A percentile compares a stretch with the other conserved stretches of the same genome.
phyloP scores from a whole-genome alignment of 2,113 vertebrate species.

The Melanerpes formicivorus region DNA sequence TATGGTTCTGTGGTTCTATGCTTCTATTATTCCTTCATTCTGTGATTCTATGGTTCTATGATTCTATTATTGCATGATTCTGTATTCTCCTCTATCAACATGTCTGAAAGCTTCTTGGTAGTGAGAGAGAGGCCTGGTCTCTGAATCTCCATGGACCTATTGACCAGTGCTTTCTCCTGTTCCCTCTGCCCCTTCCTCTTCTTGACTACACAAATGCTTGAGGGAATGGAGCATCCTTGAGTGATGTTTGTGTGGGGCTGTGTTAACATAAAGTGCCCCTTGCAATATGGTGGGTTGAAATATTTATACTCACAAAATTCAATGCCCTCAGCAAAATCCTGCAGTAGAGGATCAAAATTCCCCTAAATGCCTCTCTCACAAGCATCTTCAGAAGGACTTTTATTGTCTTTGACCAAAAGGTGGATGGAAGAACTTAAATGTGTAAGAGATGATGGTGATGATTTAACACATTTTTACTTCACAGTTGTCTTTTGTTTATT shows the following conservation, averaged over 20 bases:
- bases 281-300: conserved; percentile 26
- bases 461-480: conserved; percentile 6
- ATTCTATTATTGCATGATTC: not conserved
- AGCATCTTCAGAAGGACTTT: not conserved
- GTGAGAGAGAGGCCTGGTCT: not conserved
- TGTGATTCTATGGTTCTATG: too few species aligned
- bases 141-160: not conserved
- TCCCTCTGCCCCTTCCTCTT: not conserved
- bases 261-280: not conserved
- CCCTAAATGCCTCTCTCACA: not conserved
- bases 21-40: too few species aligned
- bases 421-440: conserved; percentile 19
- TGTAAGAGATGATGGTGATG: not conserved
- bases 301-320: conserved; percentile 43
- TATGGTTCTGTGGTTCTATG: too few species aligned
- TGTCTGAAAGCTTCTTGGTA: not conserved
- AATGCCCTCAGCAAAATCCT: conserved; percentile 11
- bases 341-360: not conserved
- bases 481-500: not conserved
- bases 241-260: conserved; percentile 16
- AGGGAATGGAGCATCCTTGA: conserved; percentile 5
- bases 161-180: not conserved
- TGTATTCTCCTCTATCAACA: not conserved
- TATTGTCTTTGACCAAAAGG: not conserved
- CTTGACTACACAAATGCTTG: conserved; percentile 13